Base-by-base conservation (phyloP, 2,113 vertebrate species). In the Garra rufa region DNA sequence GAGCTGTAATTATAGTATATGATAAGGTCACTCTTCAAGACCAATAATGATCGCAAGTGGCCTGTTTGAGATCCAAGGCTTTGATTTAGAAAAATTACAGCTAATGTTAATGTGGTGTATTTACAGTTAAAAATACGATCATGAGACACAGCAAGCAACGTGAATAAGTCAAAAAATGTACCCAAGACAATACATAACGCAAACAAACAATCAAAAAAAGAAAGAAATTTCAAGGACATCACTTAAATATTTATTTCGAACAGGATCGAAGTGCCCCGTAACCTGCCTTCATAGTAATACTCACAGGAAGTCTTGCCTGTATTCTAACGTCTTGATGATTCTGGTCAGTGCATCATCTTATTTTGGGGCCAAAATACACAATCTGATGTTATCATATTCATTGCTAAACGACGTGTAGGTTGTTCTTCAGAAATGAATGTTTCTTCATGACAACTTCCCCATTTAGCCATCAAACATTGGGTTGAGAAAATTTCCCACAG, bases 401-500 rank as follows among this genome's bases (percentile, higher is more conserved):
- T 63, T 26, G n/a, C 21, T 26, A 43, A 63, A 63, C 3, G 8
- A 79, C 0, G 15, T 44, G 30, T n/a, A 38, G 26, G 48, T 55
- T 77, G 19, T 41, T 41, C 26, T 13, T 70, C 43, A 71, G 65
- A 81, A 76, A n/a, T 9, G 7, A 48, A 77, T 44, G 52, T 15
- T 57, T 65, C 75, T 61, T 7, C 44, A 75, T 17, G 13, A 11
- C 2, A n/a, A 59, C 17, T 69, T 87, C 50, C 59, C 87, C 92
- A 93, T 92, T 90, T 93, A 97, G 82, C 96, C 95, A 0, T 98
- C 96, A 0, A 96, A 99, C 61, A 98, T 94, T 6, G 97, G 97
- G 87, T 98, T 99, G 93, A 92, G 95, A 95, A 97, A 97, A 92
- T 96, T 96, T 55, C 94, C 95, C 92, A 95, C 92, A 48, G 93